These are phyloP conservation scores for Caenorhabditis drosophilae DNA, from an alignment of 2,888 invertebrate genomes.

Conservation along the genomic window DNA sequence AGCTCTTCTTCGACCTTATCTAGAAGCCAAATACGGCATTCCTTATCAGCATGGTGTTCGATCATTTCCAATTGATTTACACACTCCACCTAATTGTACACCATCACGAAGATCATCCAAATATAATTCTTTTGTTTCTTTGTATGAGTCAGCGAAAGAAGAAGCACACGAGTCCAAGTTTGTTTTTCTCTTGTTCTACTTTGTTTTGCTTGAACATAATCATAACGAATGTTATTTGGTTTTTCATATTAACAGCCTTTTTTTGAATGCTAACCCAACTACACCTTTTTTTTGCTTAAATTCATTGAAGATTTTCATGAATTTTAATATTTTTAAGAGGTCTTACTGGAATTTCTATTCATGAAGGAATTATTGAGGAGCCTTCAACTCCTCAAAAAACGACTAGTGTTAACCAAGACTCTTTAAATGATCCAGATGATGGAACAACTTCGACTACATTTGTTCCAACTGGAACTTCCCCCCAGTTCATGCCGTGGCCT, in stretches of 20 bases:
- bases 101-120: conserved; percentile 23
- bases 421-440: no score
- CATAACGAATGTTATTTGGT: no score
- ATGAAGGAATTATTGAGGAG: no score
- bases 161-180: conserved; percentile 18
- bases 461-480: conserved; percentile 19
- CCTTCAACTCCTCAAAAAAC: no score
- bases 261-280: no score
- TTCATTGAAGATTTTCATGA: no score
- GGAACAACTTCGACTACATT: background rate
- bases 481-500: conserved; percentile 66
- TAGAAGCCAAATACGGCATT: conserved; percentile 35
- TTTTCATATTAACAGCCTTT: no score
- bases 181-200: conserved; percentile 14
- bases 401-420: no score
- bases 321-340: no score
- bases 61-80: conserved; percentile 35
- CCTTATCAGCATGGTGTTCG: conserved; percentile 32
- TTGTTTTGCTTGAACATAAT: no score
- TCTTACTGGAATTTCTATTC: no score
- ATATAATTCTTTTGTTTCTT: conserved; percentile 29
- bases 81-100: conserved; percentile 18
- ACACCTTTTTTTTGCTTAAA: no score
- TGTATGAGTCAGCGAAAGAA: conserved; percentile 32
- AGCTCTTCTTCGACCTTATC: conserved; percentile 37